Evolutionary conservation across 64 coral and sea anemone genomes (phyloP).

Genomic region (Porites lutea): DNA sequence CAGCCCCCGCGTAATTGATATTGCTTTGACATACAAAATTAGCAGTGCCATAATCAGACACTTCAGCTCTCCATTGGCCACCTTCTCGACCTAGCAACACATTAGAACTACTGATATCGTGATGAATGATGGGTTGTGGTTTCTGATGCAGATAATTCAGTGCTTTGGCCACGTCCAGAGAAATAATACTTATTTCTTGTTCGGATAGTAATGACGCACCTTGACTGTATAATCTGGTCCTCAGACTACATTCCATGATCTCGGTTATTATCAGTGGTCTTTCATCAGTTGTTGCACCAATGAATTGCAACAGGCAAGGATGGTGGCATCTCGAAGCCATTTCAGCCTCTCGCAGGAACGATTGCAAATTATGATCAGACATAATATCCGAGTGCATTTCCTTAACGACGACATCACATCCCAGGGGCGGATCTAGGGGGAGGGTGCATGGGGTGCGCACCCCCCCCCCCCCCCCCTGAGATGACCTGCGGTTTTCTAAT

Average conservation of each 20-base stretch:
- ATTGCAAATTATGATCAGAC: not conserved
- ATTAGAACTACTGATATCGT: slow-evolving; percentile 70
- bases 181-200: slow-evolving; percentile 19
- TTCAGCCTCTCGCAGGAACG: slow-evolving; percentile 42
- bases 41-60: slow-evolving; percentile 70
- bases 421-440: no score
- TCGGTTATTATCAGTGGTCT: slow-evolving; percentile 48
- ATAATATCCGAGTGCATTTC: slow-evolving; percentile 10
- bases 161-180: slow-evolving; percentile 23
- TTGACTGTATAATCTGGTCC: not conserved
- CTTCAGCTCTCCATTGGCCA: slow-evolving; percentile 44
- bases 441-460: not conserved
- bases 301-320: slow-evolving; percentile 66
- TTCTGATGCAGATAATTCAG: slow-evolving; percentile 56
- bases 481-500: no score
- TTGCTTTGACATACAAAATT: slow-evolving; percentile 25
- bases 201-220: not conserved
- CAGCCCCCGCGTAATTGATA: slow-evolving; percentile 20
- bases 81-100: slow-evolving; percentile 57
- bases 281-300: slow-evolving; percentile 60
- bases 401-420: slow-evolving; percentile 54
- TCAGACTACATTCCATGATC: slow-evolving; percentile 57
- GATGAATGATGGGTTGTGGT: slow-evolving; percentile 56
- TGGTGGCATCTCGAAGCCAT: slow-evolving; percentile 59
- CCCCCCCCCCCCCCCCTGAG: slow-evolving; percentile 57